Evolutionary conservation across 2,888 invertebrate species (phyloP).

Genomic region (Lucinisca nassula): DNA sequence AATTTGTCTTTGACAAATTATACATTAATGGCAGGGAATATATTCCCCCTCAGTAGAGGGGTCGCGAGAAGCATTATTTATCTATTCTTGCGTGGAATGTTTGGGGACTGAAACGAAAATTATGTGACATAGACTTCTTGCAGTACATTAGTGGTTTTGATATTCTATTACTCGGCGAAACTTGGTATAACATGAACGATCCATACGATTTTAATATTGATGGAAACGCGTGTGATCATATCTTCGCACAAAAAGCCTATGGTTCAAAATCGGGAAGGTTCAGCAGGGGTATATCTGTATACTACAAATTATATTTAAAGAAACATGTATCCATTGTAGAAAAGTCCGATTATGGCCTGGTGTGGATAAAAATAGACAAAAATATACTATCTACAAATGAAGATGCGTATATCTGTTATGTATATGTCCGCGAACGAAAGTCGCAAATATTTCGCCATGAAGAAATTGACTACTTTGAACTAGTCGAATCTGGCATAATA

Average conservation of each 20-base stretch:
- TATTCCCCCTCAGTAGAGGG: neutral
- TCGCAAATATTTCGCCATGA: neutral
- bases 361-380: neutral
- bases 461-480: constrained; percentile 9
- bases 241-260: neutral
- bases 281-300: neutral
- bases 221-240: neutral
- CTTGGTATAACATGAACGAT: neutral
- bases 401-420: neutral
- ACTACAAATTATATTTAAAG: neutral
- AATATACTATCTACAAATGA: neutral
- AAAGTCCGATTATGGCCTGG: neutral
- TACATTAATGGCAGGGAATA: neutral
- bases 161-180: neutral
- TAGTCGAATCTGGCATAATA: neutral
- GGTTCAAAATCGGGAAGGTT: neutral
- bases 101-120: neutral
- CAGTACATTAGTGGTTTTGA: neutral
- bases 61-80: neutral
- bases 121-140: neutral
- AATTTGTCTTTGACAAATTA: neutral
- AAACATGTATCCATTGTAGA: neutral
- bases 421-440: neutral
- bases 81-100: neutral
- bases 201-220: neutral